A percentile compares a stretch with the other conserved stretches of the same genome.
phyloP scores from a whole-genome alignment of 2,797 vertebrate species.

The Poecile montanus region DNA sequence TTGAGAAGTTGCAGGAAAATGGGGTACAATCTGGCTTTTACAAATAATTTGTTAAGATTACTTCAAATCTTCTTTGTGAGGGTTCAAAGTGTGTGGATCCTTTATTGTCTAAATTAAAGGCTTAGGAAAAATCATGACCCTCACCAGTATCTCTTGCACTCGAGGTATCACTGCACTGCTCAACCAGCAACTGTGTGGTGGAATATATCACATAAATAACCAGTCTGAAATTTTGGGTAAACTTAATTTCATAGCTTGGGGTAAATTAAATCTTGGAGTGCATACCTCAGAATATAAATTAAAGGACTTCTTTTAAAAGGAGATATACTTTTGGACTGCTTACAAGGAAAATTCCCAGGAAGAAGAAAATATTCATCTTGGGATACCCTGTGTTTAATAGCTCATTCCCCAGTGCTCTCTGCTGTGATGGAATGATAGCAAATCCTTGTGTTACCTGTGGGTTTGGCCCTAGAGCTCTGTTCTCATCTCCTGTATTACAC shows the following conservation, averaged over 20 bases:
- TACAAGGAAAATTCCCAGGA: neutral
- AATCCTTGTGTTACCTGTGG: neutral
- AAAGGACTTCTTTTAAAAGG: neutral
- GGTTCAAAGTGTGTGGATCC: neutral
- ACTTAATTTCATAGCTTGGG: neutral
- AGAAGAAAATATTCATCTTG: neutral
- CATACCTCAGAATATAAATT: neutral
- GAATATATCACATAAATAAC: neutral
- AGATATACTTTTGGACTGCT: neutral
- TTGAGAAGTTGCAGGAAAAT: neutral
- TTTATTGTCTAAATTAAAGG: slow-evolving; percentile 2
- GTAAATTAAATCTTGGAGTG: neutral
- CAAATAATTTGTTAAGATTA: neutral
- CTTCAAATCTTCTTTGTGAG: neutral
- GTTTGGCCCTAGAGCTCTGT: neutral
- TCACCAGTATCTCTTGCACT: neutral
- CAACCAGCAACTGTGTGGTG: neutral
- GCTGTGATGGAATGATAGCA: neutral
- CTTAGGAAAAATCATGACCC: neutral
- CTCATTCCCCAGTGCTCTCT: neutral
- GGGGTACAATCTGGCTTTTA: neutral
- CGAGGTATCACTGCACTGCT: neutral
- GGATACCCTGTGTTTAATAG: neutral
- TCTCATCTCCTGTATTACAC: neutral
- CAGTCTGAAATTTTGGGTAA: neutral